Percentiles rank a stretch among this genome's conserved stretches.
Evolutionary conservation across 2,113 vertebrate genomes (phyloP).

Genomic region (Spilogale gracilis): DNA sequence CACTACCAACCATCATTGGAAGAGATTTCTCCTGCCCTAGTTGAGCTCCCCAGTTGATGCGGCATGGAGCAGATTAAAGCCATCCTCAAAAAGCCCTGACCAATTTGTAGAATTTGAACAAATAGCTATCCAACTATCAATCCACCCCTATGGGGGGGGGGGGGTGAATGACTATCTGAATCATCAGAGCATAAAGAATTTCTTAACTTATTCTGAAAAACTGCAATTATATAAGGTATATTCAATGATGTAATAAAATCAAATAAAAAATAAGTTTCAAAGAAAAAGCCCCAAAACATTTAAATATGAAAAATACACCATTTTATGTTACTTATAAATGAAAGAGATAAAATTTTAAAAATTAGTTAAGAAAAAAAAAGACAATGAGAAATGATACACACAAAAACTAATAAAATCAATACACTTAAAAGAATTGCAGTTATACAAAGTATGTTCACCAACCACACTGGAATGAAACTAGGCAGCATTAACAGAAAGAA

Average conservation of each 20-base stretch:
- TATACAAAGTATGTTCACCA: background rate
- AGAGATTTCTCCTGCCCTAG: background rate
- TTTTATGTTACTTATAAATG: background rate
- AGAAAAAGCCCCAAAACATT: background rate
- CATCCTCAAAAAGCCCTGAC: background rate
- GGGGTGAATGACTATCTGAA: background rate
- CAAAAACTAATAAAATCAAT: background rate
- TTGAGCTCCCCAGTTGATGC: background rate
- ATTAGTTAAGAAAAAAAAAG: background rate
- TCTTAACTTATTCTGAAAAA: conserved; percentile 39
- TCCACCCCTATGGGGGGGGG: background rate
- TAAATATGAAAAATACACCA: background rate
- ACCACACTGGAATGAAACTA: background rate
- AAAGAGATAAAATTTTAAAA: background rate
- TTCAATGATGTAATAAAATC: background rate
- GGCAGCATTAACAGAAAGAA: background rate
- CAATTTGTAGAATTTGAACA: background rate
- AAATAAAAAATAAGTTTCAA: background rate
- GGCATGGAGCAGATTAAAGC: background rate
- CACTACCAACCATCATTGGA: background rate
- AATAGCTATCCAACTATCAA: background rate
- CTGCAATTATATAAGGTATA: background rate
- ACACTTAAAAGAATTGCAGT: background rate
- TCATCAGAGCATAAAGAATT: background rate
- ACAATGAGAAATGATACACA: background rate